phyloP scores from a whole-genome alignment of 2,113 vertebrate genomes.

The Alethe castanea region DNA sequence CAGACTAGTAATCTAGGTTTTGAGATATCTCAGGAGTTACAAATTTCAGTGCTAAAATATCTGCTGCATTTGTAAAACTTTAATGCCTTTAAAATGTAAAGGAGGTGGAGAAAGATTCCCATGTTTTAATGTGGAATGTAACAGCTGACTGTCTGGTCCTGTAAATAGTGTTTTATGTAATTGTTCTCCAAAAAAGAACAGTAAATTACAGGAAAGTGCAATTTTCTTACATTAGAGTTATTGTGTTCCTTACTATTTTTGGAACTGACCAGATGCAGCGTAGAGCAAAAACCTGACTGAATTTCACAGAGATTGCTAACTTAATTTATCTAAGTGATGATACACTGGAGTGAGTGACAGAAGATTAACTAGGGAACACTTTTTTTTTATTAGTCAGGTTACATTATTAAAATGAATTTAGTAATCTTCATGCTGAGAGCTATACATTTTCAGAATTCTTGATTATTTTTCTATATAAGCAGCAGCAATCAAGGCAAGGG shows the following conservation, averaged over 20 bases:
- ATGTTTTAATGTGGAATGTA: not conserved
- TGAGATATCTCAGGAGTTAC: not conserved
- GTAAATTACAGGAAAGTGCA: not conserved
- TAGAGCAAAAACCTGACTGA: not conserved
- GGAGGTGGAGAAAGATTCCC: not conserved
- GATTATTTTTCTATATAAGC: not conserved
- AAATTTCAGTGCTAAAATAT: not conserved
- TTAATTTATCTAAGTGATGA: slow-evolving; percentile 47
- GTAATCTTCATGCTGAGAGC: not conserved
- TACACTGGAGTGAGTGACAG: not conserved
- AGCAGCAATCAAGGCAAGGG: not conserved
- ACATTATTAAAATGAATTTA: slow-evolving; percentile 5
- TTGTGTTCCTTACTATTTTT: slow-evolving; percentile 25
- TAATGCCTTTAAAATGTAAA: not conserved
- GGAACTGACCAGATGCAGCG: slow-evolving; percentile 6
- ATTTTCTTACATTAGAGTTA: slow-evolving; percentile 12
- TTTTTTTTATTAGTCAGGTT: not conserved
- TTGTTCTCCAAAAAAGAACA: not conserved
- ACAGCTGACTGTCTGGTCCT: not conserved
- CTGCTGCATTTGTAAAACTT: not conserved
- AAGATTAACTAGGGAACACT: slow-evolving; percentile 4
- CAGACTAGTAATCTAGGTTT: not conserved
- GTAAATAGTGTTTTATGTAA: not conserved
- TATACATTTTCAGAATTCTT: not conserved
- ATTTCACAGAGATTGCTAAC: not conserved